Evolutionary conservation across 2,797 vertebrate species (phyloP).

Genomic region (Bovichtus diacanthus): DNA sequence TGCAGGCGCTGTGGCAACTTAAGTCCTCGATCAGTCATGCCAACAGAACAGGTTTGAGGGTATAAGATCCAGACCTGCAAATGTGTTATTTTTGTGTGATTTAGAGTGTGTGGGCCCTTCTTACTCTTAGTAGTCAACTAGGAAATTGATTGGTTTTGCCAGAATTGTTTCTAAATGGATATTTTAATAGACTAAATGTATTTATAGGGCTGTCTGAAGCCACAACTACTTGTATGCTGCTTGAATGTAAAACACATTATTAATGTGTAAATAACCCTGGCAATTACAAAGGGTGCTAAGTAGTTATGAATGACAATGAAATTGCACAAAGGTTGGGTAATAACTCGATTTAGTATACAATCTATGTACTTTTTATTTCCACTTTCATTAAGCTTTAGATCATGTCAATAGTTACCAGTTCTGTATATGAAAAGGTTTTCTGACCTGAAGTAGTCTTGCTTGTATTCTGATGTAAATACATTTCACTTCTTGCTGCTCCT

Average conservation of each 20-base stretch:
- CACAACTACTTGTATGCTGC: neutral
- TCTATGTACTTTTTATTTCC: neutral
- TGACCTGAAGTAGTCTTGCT: neutral
- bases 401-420: neutral
- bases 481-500: conserved; percentile 16
- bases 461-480: conserved; percentile 24
- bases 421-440: neutral
- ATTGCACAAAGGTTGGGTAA: neutral
- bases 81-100: neutral
- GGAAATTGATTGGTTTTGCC: neutral
- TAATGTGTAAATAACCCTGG: neutral
- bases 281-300: neutral
- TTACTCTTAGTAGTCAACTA: neutral
- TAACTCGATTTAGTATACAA: neutral
- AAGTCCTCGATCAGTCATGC: neutral
- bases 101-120: neutral
- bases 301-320: neutral
- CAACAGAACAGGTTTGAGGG: neutral
- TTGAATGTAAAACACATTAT: neutral
- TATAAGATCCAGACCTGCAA: neutral
- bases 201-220: neutral
- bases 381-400: neutral
- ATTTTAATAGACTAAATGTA: neutral
- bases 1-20: neutral
- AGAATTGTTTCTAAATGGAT: neutral